phyloP scores from a whole-genome alignment of 2,797 vertebrate genomes.

The Aerospiza tachiro region DNA sequence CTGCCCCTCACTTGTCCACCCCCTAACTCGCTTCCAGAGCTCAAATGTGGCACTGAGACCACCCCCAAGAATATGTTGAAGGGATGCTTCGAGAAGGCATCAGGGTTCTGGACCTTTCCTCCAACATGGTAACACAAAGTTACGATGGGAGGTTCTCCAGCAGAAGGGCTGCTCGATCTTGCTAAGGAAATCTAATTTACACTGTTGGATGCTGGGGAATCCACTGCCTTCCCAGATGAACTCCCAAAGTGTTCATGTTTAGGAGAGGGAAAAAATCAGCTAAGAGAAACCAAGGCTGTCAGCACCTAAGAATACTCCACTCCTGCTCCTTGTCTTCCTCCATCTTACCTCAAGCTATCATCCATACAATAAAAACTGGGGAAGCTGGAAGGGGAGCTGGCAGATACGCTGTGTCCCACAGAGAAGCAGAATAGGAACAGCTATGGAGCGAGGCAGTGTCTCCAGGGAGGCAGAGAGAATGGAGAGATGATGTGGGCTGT shows the following conservation, averaged over 20 bases:
- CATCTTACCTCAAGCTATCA: neutral
- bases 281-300: neutral
- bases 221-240: neutral
- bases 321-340: neutral
- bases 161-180: neutral
- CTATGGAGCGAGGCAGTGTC: conserved; percentile 80
- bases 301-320: neutral
- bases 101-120: neutral
- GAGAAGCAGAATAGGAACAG: conserved; percentile 83
- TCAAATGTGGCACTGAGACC: neutral
- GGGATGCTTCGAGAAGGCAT: neutral
- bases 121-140: neutral
- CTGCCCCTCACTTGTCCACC: neutral
- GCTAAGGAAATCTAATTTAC: neutral
- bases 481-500: conserved; percentile 81
- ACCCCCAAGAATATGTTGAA: neutral
- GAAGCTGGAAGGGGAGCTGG: neutral
- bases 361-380: neutral
- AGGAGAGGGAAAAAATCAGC: neutral
- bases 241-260: neutral
- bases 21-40: neutral
- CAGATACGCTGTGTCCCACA: conserved; percentile 42
- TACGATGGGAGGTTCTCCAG: neutral
- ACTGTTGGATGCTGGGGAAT: neutral
- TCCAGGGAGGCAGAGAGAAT: conserved; percentile 76